Conservation (phyloP, 2,113 vertebrate species). For the Alexandromys fortis region DNA sequence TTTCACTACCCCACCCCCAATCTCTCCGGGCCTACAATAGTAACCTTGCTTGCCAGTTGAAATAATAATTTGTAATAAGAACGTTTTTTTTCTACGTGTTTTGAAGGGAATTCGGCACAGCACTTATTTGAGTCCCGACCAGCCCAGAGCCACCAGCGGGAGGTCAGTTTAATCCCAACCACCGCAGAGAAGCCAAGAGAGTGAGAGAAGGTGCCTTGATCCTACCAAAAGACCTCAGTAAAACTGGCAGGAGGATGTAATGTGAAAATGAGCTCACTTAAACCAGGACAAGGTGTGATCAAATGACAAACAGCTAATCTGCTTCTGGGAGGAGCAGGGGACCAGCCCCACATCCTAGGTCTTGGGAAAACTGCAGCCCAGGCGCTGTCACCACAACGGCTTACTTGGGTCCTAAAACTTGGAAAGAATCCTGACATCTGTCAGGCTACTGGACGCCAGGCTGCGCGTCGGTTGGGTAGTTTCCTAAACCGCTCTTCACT, state of each 20-base stretch:
- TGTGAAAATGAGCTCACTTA: slow-evolving; percentile 19
- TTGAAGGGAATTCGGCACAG: background rate
- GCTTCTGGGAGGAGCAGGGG: background rate
- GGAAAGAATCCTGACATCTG: slow-evolving; percentile 77
- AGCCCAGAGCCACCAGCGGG: background rate
- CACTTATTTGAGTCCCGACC: slow-evolving; percentile 12
- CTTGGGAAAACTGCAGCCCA: slow-evolving; percentile 48
- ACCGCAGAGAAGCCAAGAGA: background rate
- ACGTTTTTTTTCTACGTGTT: slow-evolving; percentile 9
- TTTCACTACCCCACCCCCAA: background rate
- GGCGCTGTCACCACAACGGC: slow-evolving; percentile 65
- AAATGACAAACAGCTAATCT: slow-evolving; percentile 49
- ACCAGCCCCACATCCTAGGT: background rate
- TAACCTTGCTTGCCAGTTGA: background rate
- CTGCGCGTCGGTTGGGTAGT: slow-evolving; percentile 71
- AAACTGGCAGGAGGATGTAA: background rate
- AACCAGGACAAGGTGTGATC: background rate
- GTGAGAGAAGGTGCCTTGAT: background rate
- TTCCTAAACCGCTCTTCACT: slow-evolving; percentile 74
- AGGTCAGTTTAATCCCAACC: background rate
- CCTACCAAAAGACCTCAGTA: background rate
- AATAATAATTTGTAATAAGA: background rate
- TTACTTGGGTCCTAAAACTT: slow-evolving; percentile 73
- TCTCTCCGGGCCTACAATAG: background rate
- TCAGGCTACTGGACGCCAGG: slow-evolving; percentile 75